Conservation (phyloP, 30 jellyfish, hydroid and myxozoan species). For the Aurelia sp. region DNA sequence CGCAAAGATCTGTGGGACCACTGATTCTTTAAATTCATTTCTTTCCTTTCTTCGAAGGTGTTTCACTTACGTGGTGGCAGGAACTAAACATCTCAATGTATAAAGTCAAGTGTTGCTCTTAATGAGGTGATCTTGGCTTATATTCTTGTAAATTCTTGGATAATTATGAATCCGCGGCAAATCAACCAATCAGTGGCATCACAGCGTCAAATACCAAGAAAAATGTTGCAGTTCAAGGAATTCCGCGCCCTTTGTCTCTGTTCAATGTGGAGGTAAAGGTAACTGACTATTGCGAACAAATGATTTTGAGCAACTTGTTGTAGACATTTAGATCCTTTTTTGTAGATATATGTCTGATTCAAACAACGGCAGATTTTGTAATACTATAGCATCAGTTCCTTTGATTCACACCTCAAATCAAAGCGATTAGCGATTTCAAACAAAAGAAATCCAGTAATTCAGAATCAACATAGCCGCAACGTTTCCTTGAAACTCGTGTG, state of each 20-base stretch:
- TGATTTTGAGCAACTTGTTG: not conserved
- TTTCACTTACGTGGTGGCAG: slow-evolving; percentile 56
- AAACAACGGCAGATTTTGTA: no score
- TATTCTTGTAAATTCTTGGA: slow-evolving; percentile 2
- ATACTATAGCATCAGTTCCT: no score
- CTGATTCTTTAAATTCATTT: not conserved
- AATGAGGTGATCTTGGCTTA: not conserved
- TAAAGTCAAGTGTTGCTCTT: slow-evolving; percentile 6
- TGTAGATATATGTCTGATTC: no score
- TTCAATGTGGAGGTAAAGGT: not conserved
- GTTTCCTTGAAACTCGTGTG: no score
- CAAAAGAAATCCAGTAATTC: no score
- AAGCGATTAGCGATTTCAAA: no score
- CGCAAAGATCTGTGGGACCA: not conserved
- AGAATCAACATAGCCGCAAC: no score
- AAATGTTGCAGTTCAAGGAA: not conserved
- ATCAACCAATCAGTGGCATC: not conserved
- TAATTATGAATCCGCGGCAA: slow-evolving; percentile 1
- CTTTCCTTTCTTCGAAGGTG: slow-evolving; percentile 13
- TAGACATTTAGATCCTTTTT: no score
- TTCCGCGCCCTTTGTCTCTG: not conserved
- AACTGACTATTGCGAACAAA: not conserved
- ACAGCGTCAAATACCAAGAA: not conserved
- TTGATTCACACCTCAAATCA: no score
- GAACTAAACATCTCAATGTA: slow-evolving; percentile 11